Evolutionary conservation across 2,113 vertebrate genomes (phyloP).

Genomic region (Oreochromis tanganicae): DNA sequence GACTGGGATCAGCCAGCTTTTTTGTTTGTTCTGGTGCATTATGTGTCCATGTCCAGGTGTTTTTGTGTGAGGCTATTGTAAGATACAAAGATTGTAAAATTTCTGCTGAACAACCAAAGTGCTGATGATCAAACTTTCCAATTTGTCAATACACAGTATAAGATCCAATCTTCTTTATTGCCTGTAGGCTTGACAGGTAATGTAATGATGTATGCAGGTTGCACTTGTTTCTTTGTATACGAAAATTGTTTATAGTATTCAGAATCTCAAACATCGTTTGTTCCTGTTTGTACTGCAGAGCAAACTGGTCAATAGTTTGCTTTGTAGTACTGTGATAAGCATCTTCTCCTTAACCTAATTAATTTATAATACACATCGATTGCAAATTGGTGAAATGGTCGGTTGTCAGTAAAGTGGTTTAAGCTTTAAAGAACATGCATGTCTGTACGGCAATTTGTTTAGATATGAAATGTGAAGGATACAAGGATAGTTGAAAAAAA

Average conservation of each 20-base stretch:
- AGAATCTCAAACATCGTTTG: not conserved
- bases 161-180: not conserved
- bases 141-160: rapidly evolving
- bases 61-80: not conserved
- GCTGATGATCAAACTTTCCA: not conserved
- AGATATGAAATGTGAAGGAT: not conserved
- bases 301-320: not conserved
- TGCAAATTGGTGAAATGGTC: not conserved
- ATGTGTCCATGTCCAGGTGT: not conserved
- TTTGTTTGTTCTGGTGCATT: not conserved
- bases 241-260: not conserved
- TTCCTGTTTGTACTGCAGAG: not conserved
- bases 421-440: not conserved
- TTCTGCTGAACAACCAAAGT: not conserved
- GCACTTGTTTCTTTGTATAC: not conserved
- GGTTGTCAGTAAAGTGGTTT: not conserved
- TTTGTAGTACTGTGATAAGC: not conserved
- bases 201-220: not conserved
- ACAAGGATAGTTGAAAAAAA: not conserved
- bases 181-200: not conserved
- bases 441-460: not conserved
- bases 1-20: rapidly evolving
- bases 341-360: not conserved
- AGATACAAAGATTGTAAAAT: not conserved
- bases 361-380: not conserved